Conservation (phyloP, 2,888 invertebrate genomes). For the Anthoptus insignis region DNA sequence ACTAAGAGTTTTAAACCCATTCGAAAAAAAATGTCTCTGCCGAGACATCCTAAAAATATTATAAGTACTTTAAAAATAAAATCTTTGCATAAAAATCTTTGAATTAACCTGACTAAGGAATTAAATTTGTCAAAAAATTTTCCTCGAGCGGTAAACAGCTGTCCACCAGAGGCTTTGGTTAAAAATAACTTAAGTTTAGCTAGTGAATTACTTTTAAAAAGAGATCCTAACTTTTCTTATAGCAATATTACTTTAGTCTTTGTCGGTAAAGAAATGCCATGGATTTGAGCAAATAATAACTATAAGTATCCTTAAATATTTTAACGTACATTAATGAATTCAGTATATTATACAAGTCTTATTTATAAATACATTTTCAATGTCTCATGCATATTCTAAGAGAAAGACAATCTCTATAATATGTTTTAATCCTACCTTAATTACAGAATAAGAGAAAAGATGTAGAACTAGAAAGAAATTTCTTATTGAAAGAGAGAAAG, state of each 20-base stretch:
- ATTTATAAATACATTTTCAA: constrained; percentile 3
- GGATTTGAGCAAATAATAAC: constrained; percentile 82
- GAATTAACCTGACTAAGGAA: constrained; percentile 50
- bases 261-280: constrained; percentile 78
- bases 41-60: constrained; percentile 58
- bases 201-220: constrained; percentile 50
- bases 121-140: constrained; percentile 45
- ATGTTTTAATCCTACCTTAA: neutral
- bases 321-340: neutral
- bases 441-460: constrained; percentile 17
- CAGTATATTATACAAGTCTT: constrained; percentile 19
- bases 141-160: constrained; percentile 63
- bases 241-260: constrained; percentile 63
- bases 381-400: constrained; percentile 5
- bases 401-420: constrained; percentile 7
- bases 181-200: constrained; percentile 38
- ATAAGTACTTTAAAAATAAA: constrained; percentile 55
- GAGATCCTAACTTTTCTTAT: constrained; percentile 70
- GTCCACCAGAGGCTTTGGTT: constrained; percentile 68
- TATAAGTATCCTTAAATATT: neutral
- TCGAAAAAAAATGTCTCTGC: constrained; percentile 68
- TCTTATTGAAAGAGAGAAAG: constrained; percentile 22
- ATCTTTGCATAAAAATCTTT: constrained; percentile 46
- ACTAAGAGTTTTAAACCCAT: constrained; percentile 73
- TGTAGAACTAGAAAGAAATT: constrained; percentile 19